These are phyloP conservation scores for Pangasius larnaudii DNA, from an alignment of 2,797 vertebrate genomes.

Conservation along the genomic window DNA sequence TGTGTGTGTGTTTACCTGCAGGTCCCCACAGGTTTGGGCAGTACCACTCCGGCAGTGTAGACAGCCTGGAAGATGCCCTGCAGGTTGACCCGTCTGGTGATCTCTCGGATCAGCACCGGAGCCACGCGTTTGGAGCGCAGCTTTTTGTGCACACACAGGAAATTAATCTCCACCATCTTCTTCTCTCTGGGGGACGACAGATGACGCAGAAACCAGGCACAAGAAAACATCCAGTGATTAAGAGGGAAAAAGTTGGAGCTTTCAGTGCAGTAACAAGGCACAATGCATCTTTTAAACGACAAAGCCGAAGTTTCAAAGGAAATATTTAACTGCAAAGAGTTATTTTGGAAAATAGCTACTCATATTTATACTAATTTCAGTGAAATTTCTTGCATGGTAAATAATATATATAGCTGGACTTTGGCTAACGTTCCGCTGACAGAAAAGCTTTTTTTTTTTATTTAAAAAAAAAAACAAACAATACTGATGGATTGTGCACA, in stretches of 20 bases:
- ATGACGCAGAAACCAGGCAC: background rate
- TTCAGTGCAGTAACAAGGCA: background rate
- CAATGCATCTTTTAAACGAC: background rate
- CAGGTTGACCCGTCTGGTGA: conserved; percentile 93
- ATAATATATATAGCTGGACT: background rate
- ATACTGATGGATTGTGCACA: background rate
- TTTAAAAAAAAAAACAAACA: too few relatives aligned
- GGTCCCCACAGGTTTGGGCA: conserved; percentile 97
- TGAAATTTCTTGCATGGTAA: background rate
- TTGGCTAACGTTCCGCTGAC: background rate
- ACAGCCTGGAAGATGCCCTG: conserved; percentile 98
- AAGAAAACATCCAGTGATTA: background rate
- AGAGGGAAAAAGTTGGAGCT: too few relatives aligned
- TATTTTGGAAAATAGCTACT: background rate
- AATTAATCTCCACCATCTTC: conserved; percentile 99
- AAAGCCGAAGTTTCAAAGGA: background rate
- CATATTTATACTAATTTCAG: background rate
- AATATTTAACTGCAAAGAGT: background rate
- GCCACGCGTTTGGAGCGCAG: conserved; percentile 94
- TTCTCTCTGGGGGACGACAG: conserved; percentile 80
- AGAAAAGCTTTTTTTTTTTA: too few relatives aligned
- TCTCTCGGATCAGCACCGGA: conserved; percentile 95
- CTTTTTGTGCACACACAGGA: conserved; percentile 98
- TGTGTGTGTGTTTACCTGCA: conserved; percentile 83
- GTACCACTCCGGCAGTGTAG: conserved; percentile 95